Base-by-base conservation (phyloP, 1,140 invertebrate genomes). In the Colletes gigas region DNA sequence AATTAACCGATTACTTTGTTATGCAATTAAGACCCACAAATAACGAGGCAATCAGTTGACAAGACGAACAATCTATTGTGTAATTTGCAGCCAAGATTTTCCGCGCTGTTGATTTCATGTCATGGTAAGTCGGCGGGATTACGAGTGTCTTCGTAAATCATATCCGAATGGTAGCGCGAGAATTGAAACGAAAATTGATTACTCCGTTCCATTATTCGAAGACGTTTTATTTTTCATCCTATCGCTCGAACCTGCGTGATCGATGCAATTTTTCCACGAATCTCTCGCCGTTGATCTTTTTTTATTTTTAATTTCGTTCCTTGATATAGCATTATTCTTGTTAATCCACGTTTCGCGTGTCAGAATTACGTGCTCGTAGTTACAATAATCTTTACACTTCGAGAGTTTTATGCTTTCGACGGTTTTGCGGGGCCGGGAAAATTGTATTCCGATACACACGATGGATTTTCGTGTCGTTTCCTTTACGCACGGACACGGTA, bases 131-230 rank as follows among this genome's bases (percentile, higher is more conserved):
- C n/a, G 7, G 39, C 4, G 9, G 9, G 39, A n/a, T 9, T 44
- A n/a, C 59, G 17, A 52, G 50, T 12, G n/a, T 79, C 69, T 63
- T 65, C 19, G 59, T 19, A 39, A 73, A 50, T 79, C 44, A 15
- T 19, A 19, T 17, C 17, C 5, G 47, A 3, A 9, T 4, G 4
- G 44, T 17, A 21, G 21, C 59, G n/a, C 15, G 19, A 41, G 47
- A 70, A 63, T 78, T 62, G 68, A 72, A 71, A 50, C 19, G 69
- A 65, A 73, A 79, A 73, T 78, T 65, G 69, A 79, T 72, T 41
- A 41, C 69, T 1, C 8, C 30, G 77, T 55, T 73, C 69, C 60
- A 55, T 55, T 65, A 65, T 63, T 55, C 60, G 47, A 65, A 41
- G 69, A 73, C 47, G 17, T 44, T 41, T 73, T 50, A 54, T 30